Percentiles rank a stretch among this genome's conserved stretches.
phyloP scores from a whole-genome alignment of 2,113 vertebrate species.

The Pteronura brasiliensis region DNA sequence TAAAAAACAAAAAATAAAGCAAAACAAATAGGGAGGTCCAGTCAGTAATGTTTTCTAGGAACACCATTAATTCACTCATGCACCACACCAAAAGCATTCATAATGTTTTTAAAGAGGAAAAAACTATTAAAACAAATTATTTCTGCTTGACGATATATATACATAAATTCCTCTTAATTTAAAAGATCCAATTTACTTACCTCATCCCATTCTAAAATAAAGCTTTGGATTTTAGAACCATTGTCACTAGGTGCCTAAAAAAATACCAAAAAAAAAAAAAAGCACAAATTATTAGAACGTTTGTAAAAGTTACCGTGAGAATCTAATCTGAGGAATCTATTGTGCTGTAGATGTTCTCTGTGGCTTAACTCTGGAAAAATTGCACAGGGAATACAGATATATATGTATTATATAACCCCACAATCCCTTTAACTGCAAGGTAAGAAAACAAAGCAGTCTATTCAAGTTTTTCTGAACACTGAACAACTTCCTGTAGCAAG shows the following conservation, averaged over 20 bases:
- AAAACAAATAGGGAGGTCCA: neutral
- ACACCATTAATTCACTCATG: neutral
- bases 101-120: slow-evolving; percentile 36
- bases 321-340: slow-evolving; percentile 11
- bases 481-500: neutral
- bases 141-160: neutral
- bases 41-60: slow-evolving; percentile 35
- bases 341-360: slow-evolving; percentile 4
- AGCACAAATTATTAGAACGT: slow-evolving; percentile 47
- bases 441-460: neutral
- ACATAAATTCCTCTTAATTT: slow-evolving; percentile 21
- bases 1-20: neutral
- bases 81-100: slow-evolving; percentile 9
- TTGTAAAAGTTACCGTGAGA: neutral
- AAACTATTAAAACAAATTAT: slow-evolving; percentile 8
- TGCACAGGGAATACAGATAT: neutral
- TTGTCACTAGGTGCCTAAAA: slow-evolving; percentile 95
- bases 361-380: slow-evolving; percentile 8
- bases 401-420: neutral
- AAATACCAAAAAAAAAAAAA: neutral
- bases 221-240: slow-evolving; percentile 96
- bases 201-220: slow-evolving; percentile 96
- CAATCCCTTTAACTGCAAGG: neutral
- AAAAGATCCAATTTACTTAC: slow-evolving; percentile 82
- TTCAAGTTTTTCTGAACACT: neutral